Conservation (phyloP, 2,888 invertebrate genomes). For the Pyralis farinalis region DNA sequence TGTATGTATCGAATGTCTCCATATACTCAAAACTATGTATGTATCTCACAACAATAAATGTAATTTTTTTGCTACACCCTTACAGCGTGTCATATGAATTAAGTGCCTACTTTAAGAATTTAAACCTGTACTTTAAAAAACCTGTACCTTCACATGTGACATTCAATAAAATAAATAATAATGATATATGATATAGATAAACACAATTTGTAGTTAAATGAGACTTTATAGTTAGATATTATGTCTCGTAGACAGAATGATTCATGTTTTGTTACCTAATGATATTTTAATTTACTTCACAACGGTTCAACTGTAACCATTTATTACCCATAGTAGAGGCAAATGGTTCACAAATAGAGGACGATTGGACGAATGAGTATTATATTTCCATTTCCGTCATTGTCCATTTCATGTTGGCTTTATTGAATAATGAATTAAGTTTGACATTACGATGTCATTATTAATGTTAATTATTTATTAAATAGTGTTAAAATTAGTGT, state of each 20-base stretch:
- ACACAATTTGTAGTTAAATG: not conserved
- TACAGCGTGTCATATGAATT: too few relatives aligned
- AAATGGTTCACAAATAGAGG: conserved; percentile 1
- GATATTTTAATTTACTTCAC: conserved; percentile 1
- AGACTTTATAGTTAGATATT: not conserved
- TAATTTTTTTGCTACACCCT: too few relatives aligned
- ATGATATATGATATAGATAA: too few relatives aligned
- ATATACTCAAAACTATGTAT: too few relatives aligned
- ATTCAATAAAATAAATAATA: too few relatives aligned
- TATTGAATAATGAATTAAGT: not conserved
- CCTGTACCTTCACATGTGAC: too few relatives aligned
- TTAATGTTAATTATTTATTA: too few relatives aligned
- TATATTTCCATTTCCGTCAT: not conserved
- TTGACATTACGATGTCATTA: not conserved
- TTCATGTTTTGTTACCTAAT: conserved; percentile 1
- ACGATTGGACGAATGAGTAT: not conserved
- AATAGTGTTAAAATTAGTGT: too few relatives aligned
- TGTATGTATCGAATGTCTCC: too few relatives aligned
- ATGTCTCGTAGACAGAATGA: not conserved
- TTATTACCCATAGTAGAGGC: conserved; percentile 1
- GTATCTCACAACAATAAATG: too few relatives aligned
- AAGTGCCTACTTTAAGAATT: too few relatives aligned
- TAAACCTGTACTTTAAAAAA: too few relatives aligned
- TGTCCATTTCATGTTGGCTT: not conserved
- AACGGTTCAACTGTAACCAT: not conserved